Percentiles rank a stretch among this genome's conserved stretches.
Evolutionary conservation across 2,888 invertebrate species (phyloP).

Genomic region (Merodon equestris): DNA sequence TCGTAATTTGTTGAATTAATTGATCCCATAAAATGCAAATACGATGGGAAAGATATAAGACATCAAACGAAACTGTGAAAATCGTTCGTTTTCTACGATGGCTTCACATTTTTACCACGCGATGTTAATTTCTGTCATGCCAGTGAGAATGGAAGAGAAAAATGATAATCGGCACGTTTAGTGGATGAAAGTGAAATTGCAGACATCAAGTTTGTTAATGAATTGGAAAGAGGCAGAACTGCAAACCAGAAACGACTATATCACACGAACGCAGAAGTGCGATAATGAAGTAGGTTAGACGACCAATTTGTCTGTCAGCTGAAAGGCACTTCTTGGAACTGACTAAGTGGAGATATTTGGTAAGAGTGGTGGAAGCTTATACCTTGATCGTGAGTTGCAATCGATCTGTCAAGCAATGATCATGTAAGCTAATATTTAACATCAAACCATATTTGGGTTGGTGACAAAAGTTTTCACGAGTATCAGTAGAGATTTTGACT

Average conservation of each 20-base stretch:
- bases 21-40: constrained; percentile 4
- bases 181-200: constrained; percentile 48
- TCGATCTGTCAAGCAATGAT: too few species aligned
- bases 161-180: too few species aligned
- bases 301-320: too few species aligned
- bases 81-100: constrained; percentile 5
- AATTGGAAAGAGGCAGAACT: constrained; percentile 14
- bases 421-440: too few species aligned
- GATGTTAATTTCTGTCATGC: constrained; percentile 40
- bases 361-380: too few species aligned
- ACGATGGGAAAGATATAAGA: background rate
- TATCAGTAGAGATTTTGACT: too few species aligned
- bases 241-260: constrained; percentile 6
- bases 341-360: too few species aligned
- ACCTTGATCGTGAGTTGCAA: too few species aligned
- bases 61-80: constrained; percentile 21
- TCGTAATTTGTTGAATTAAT: constrained; percentile 29
- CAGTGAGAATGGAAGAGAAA: constrained; percentile 11
- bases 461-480: too few species aligned
- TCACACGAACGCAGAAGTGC: constrained; percentile 1
- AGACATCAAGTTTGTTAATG: constrained; percentile 19
- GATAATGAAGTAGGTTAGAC: too few species aligned
- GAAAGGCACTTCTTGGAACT: too few species aligned
- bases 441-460: too few species aligned
- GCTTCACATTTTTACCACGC: constrained; percentile 16